A percentile compares a stretch with the other conserved stretches of the same genome.
Conservation (phyloP, 1,140 invertebrate species). For the Caenorhabditis latens region DNA sequence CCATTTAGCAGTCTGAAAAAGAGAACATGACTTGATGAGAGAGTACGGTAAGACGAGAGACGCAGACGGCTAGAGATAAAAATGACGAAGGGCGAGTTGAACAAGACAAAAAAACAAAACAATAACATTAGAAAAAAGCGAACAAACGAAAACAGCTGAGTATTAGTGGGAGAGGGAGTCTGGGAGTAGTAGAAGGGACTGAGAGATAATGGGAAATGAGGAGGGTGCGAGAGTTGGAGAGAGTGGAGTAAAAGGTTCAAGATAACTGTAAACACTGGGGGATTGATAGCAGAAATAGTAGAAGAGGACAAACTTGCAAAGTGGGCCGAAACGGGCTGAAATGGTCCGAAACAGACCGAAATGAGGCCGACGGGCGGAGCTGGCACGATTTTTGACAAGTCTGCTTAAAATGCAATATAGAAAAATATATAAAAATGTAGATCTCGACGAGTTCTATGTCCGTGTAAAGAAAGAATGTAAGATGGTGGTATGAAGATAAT, state of each 20-base stretch:
- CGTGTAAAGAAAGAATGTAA: too few relatives aligned
- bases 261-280: neutral
- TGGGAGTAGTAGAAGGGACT: neutral
- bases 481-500: too few relatives aligned
- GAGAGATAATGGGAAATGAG: neutral
- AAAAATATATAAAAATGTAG: too few relatives aligned
- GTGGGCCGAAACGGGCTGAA: too few relatives aligned
- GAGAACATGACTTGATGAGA: slow-evolving; percentile 26
- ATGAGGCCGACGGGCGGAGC: too few relatives aligned
- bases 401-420: too few relatives aligned
- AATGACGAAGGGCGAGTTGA: neutral
- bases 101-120: slow-evolving; percentile 38
- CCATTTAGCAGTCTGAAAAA: neutral
- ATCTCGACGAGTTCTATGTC: too few relatives aligned
- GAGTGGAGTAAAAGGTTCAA: neutral
- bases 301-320: too few relatives aligned
- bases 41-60: neutral
- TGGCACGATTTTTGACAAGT: too few relatives aligned
- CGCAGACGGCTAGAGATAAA: slow-evolving; percentile 1
- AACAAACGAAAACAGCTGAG: slow-evolving; percentile 22
- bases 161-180: neutral
- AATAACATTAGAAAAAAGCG: slow-evolving; percentile 38
- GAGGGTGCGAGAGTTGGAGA: neutral
- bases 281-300: neutral
- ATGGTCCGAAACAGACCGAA: too few relatives aligned